Conservation (phyloP, 2,797 vertebrate species). For the Sus cebifrons region DNA sequence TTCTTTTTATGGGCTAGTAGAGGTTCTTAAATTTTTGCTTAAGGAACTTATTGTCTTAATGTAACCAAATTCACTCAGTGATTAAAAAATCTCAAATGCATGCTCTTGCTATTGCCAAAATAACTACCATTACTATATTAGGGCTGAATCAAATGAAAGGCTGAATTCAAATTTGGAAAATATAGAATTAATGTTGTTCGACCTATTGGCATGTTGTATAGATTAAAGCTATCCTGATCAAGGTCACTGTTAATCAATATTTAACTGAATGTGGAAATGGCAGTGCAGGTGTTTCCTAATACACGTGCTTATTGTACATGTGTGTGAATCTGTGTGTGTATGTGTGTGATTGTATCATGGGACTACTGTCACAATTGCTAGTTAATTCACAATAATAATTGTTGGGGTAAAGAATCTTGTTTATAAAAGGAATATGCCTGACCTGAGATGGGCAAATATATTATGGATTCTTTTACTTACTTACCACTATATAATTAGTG, state of each 20-base stretch:
- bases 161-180: neutral
- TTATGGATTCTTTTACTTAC: neutral
- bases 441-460: neutral
- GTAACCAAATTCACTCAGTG: neutral
- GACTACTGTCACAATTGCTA: neutral
- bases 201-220: neutral
- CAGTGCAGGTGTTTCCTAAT: neutral
- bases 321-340: neutral
- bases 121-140: neutral
- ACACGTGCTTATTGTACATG: neutral
- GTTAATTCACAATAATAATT: neutral
- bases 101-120: constrained; percentile 10
- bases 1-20: neutral
- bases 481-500: neutral
- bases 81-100: neutral
- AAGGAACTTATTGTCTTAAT: neutral
- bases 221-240: neutral
- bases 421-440: neutral
- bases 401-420: neutral
- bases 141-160: neutral
- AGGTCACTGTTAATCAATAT: neutral
- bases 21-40: constrained; percentile 2
- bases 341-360: neutral
- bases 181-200: neutral
- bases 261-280: neutral